Percentiles rank a stretch among this genome's conserved stretches.
Evolutionary conservation across 2,113 vertebrate genomes (phyloP).

Genomic region (Paradoxurus hermaphroditus): DNA sequence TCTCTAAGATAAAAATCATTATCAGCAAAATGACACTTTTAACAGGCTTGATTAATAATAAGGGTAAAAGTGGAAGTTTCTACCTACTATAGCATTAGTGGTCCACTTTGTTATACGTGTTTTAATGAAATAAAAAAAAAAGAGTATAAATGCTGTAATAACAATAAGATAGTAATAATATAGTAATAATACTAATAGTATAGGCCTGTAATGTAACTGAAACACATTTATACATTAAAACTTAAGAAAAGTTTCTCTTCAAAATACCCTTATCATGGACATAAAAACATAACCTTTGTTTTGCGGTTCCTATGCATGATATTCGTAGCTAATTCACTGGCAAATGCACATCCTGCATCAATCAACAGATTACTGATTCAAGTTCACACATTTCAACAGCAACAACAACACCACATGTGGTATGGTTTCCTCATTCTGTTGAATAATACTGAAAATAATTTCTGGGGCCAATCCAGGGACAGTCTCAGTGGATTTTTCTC

Average conservation of each 20-base stretch:
- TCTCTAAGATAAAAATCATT: background rate
- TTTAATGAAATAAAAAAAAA: background rate
- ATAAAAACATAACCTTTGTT: background rate
- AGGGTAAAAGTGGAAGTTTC: background rate
- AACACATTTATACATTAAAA: background rate
- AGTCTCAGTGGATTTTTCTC: background rate
- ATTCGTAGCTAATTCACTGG: background rate
- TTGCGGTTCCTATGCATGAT: background rate
- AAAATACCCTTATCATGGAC: background rate
- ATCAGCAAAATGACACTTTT: background rate
- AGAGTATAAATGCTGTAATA: background rate
- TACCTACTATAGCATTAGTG: background rate
- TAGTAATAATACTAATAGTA: too few species aligned
- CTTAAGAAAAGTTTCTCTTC: background rate
- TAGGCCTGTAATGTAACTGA: background rate
- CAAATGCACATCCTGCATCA: background rate
- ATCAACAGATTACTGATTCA: background rate
- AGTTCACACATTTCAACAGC: background rate
- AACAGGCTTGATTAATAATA: background rate
- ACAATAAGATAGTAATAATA: too few species aligned
- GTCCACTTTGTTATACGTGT: background rate
- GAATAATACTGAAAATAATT: background rate
- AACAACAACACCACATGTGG: background rate
- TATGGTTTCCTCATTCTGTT: background rate
- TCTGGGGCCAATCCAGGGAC: background rate